Conservation (phyloP, 2,797 vertebrate genomes). For the Clarias fuscus region DNA sequence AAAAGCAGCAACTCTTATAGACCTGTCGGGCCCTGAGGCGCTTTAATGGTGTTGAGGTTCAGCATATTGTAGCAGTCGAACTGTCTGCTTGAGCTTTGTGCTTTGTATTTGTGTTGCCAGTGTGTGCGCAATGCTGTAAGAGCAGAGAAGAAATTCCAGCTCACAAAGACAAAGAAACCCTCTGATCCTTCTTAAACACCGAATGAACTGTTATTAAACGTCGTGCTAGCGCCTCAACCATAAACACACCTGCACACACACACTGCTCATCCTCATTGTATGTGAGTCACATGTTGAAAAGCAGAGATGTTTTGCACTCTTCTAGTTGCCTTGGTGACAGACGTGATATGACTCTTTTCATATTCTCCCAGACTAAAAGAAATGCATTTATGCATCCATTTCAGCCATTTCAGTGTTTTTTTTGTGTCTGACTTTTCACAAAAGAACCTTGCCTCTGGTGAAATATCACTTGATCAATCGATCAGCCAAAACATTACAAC, state of each 20-base stretch:
- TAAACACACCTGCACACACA: slow-evolving; percentile 14
- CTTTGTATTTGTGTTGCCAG: background rate
- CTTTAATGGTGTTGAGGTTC: background rate
- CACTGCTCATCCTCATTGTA: slow-evolving; percentile 25
- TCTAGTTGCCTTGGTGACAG: slow-evolving; percentile 73
- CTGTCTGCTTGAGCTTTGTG: slow-evolving; percentile 24
- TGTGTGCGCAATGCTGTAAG: background rate
- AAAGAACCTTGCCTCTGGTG: background rate
- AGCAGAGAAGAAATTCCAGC: background rate
- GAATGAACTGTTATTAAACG: slow-evolving; percentile 35
- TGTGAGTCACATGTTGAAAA: slow-evolving; percentile 51
- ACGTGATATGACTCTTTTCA: slow-evolving; percentile 57
- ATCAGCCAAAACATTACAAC: no score
- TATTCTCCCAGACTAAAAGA: slow-evolving; percentile 31
- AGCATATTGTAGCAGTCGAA: background rate
- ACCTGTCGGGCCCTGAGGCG: background rate
- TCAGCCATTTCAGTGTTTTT: background rate
- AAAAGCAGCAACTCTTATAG: slow-evolving; percentile 7
- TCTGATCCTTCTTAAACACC: background rate
- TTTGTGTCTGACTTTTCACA: background rate
- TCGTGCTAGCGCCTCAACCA: slow-evolving; percentile 17
- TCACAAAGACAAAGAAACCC: background rate
- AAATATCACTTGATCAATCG: background rate
- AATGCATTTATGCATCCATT: background rate
- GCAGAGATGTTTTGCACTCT: slow-evolving; percentile 47